Conservation (phyloP, 2,113 vertebrate species). For the Oenanthe melanoleuca region DNA sequence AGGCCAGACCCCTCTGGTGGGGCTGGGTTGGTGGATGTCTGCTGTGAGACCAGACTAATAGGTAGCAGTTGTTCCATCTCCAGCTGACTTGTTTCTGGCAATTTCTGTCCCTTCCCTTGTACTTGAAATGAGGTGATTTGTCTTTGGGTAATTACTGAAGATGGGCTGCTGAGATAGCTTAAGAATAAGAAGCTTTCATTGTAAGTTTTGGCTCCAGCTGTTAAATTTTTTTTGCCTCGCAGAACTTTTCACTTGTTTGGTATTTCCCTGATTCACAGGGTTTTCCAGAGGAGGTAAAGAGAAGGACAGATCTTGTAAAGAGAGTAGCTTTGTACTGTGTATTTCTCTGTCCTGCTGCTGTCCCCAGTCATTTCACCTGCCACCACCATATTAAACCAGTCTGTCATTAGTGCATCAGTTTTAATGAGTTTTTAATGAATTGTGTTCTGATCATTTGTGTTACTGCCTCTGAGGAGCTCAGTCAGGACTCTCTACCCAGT, state of each 20-base stretch:
- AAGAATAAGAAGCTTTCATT: neutral
- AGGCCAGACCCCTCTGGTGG: neutral
- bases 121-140: conserved; percentile 45
- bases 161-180: conserved; percentile 23
- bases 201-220: conserved; percentile 15
- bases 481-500: neutral
- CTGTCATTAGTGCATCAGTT: neutral
- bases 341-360: neutral
- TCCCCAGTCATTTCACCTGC: neutral
- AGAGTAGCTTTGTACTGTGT: neutral
- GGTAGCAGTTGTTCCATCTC: neutral
- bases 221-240: neutral
- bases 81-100: conserved; percentile 20
- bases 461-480: neutral
- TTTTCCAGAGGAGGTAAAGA: neutral
- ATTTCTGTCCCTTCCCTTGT: conserved; percentile 12
- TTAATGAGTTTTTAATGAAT: neutral
- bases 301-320: neutral
- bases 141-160: conserved; percentile 53
- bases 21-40: neutral
- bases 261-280: neutral
- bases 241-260: neutral
- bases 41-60: neutral
- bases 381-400: neutral
- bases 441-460: neutral